A percentile compares a stretch with the other conserved stretches of the same genome.
phyloP scores from a whole-genome alignment of 1,140 invertebrate genomes.

The Hyphantria cunea region DNA sequence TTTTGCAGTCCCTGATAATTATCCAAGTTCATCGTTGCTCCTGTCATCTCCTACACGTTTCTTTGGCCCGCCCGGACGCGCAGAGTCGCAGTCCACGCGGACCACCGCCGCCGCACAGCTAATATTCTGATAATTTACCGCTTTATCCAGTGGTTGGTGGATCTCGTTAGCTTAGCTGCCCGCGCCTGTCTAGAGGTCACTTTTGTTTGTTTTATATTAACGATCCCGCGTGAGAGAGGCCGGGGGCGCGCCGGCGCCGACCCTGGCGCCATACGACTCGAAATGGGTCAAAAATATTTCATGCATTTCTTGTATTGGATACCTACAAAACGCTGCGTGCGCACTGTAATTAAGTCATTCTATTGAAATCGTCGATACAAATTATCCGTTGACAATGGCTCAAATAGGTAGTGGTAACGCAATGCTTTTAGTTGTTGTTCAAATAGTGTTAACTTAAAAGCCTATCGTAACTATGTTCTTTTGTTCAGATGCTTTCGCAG shows the following conservation, averaged over 20 bases:
- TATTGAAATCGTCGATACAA: conserved; percentile 26
- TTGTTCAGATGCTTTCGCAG: conserved; percentile 36
- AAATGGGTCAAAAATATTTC: conserved; percentile 76
- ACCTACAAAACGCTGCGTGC: conserved; percentile 47
- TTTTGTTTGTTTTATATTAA: conserved; percentile 81
- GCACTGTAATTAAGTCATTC: conserved; percentile 72
- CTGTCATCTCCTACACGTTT: conserved; percentile 76
- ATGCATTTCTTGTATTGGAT: conserved; percentile 70
- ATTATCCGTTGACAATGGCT: conserved; percentile 26
- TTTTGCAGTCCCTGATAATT: conserved; percentile 62
- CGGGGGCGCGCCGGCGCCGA: conserved; percentile 73
- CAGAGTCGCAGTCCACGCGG: conserved; percentile 50
- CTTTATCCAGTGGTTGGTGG: conserved; percentile 77
- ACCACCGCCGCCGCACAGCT: conserved; percentile 47
- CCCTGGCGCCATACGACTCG: conserved; percentile 67
- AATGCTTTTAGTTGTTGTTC: conserved; percentile 64
- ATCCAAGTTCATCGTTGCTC: conserved; percentile 61
- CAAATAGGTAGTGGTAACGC: conserved; percentile 50
- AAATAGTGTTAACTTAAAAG: conserved; percentile 51
- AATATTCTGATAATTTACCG: conserved; percentile 79
- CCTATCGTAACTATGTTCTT: conserved; percentile 40
- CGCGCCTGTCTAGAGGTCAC: conserved; percentile 71
- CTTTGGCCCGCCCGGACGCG: conserved; percentile 55
- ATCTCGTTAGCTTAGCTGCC: conserved; percentile 77
- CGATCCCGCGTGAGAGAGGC: conserved; percentile 66